A percentile compares a stretch with the other conserved stretches of the same genome.
Evolutionary conservation across 1,140 invertebrate genomes (phyloP).

Genomic region (Drosophila nannoptera): DNA sequence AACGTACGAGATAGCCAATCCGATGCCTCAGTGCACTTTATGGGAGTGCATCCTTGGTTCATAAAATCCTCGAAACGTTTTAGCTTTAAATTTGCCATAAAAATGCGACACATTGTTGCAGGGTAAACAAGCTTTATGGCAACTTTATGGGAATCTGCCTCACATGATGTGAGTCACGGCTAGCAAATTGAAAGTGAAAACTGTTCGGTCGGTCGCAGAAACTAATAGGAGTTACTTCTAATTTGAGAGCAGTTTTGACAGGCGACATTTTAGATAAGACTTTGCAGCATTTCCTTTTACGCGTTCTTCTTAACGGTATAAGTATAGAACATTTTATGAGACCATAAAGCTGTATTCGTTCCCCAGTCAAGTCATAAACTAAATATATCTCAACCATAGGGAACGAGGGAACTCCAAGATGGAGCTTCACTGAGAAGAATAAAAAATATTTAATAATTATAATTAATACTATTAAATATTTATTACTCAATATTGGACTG

Average conservation of each 20-base stretch:
- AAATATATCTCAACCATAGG: too few species aligned
- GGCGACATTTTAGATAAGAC: neutral
- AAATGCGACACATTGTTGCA: slow-evolving; percentile 41
- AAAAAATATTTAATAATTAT: too few species aligned
- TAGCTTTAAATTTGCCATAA: slow-evolving; percentile 35
- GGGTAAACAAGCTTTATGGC: slow-evolving; percentile 46
- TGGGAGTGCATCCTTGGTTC: slow-evolving; percentile 22
- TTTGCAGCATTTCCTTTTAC: neutral
- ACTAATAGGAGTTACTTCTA: neutral
- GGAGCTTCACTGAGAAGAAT: too few species aligned
- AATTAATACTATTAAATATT: too few species aligned
- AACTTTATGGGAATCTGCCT: slow-evolving; percentile 2
- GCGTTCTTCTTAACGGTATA: neutral
- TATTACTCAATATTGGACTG: too few species aligned
- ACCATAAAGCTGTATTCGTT: too few species aligned
- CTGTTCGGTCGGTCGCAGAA: neutral
- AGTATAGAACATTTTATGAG: too few species aligned
- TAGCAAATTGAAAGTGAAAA: neutral
- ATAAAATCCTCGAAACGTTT: slow-evolving; percentile 24
- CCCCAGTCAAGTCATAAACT: too few species aligned
- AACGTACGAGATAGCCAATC: slow-evolving; percentile 15
- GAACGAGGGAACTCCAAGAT: too few species aligned
- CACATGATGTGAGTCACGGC: neutral
- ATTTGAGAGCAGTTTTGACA: neutral
- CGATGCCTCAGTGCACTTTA: slow-evolving; percentile 30